phyloP scores from a whole-genome alignment of 2,888 invertebrate genomes.

The Drosophila koepferae region DNA sequence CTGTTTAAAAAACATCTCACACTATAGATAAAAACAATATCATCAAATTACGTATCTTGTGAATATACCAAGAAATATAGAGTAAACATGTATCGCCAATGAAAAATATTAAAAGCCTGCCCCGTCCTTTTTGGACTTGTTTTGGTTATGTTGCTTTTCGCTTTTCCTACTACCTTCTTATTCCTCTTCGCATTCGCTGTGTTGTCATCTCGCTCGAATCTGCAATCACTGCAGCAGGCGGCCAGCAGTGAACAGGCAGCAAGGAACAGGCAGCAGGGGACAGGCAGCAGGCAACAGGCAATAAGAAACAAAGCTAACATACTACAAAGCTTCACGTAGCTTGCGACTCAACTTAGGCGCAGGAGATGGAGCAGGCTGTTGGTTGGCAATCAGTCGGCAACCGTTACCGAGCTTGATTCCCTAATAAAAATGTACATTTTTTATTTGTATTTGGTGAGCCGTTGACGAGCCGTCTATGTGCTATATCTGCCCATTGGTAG shows the following conservation, averaged over 20 bases:
- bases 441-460: slow-evolving; percentile 14
- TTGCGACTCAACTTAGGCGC: not conserved
- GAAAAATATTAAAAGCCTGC: not conserved
- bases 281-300: slow-evolving; percentile 18
- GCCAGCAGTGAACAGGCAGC: slow-evolving; percentile 21
- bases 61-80: slow-evolving; percentile 16
- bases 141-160: slow-evolving; percentile 50
- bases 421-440: slow-evolving; percentile 38
- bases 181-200: slow-evolving; percentile 39
- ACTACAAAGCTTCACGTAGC: slow-evolving; percentile 3
- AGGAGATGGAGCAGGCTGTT: slow-evolving; percentile 16
- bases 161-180: slow-evolving; percentile 54
- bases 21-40: not conserved
- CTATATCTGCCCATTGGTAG: slow-evolving; percentile 8
- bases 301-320: slow-evolving; percentile 6
- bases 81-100: slow-evolving; percentile 24
- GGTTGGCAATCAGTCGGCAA: slow-evolving; percentile 45
- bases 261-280: not conserved
- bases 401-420: slow-evolving; percentile 18
- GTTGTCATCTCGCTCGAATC: slow-evolving; percentile 68
- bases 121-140: slow-evolving; percentile 34
- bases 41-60: not conserved
- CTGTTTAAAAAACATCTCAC: not conserved
- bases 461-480: slow-evolving; percentile 1
- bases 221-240: slow-evolving; percentile 63